A percentile compares a stretch with the other conserved stretches of the same genome.
phyloP scores from a whole-genome alignment of 2,888 invertebrate genomes.

The Dione juno region DNA sequence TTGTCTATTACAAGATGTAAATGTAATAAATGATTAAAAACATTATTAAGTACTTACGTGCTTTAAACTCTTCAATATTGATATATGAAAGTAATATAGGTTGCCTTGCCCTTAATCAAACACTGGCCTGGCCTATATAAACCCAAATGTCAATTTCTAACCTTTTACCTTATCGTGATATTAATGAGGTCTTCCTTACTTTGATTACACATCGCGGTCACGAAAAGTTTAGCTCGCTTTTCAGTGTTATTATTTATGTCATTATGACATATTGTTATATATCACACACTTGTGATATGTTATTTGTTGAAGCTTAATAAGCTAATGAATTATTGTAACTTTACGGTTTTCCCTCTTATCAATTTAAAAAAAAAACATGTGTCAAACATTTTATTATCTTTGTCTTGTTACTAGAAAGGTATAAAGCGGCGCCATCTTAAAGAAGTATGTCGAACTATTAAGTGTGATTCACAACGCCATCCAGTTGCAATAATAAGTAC shows the following conservation, averaged over 20 bases:
- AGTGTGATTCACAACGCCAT: slow-evolving; percentile 17
- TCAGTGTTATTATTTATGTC: background rate
- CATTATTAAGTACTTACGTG: too few relatives aligned
- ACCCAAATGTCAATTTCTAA: slow-evolving; percentile 17
- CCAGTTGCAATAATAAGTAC: background rate
- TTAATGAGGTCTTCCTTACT: slow-evolving; percentile 5
- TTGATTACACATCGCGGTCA: slow-evolving; percentile 9
- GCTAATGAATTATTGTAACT: too few relatives aligned
- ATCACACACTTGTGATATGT: too few relatives aligned
- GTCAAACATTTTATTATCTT: too few relatives aligned
- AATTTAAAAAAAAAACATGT: too few relatives aligned
- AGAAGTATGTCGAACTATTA: background rate
- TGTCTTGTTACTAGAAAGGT: background rate
- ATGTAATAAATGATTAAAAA: too few relatives aligned
- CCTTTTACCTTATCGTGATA: slow-evolving; percentile 14
- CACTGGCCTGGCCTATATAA: slow-evolving; percentile 12
- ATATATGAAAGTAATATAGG: background rate
- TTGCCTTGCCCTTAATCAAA: background rate
- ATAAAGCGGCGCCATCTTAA: background rate
- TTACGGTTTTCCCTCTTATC: too few relatives aligned
- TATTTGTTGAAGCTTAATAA: too few relatives aligned
- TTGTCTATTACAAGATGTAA: too few relatives aligned
- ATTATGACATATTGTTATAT: too few relatives aligned
- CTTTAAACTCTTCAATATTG: background rate
- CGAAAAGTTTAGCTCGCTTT: background rate